Evolutionary conservation across 2,113 vertebrate species (phyloP).

Genomic region (Pipa parva): DNA sequence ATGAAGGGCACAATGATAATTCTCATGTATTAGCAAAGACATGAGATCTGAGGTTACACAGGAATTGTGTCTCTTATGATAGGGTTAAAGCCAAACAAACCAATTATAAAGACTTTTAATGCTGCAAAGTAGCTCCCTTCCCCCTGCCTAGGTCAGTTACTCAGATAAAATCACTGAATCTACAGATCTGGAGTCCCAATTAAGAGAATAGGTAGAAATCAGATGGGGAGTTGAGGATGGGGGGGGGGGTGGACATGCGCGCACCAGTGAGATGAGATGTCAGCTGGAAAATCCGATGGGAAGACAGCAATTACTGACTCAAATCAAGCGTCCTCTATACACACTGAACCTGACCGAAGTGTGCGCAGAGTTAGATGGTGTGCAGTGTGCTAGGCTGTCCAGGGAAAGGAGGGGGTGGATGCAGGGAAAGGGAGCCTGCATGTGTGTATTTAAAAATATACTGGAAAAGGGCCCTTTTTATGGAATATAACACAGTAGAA

Average conservation of each 20-base stretch:
- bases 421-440: not conserved
- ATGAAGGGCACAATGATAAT: no score
- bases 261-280: constrained; percentile 40
- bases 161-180: constrained; percentile 42
- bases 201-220: constrained; percentile 42
- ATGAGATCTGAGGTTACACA: not conserved
- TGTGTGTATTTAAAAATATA: no score
- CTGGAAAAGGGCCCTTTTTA: no score
- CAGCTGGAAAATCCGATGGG: constrained; percentile 43
- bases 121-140: constrained; percentile 31
- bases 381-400: not conserved
- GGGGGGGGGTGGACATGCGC: constrained; percentile 4
- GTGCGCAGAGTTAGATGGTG: constrained; percentile 33
- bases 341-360: constrained; percentile 36
- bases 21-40: no score
- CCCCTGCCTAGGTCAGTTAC: constrained; percentile 34
- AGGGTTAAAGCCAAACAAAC: constrained; percentile 35
- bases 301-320: constrained; percentile 43
- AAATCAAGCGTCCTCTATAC: constrained; percentile 40
- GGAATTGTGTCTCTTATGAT: not conserved
- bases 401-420: not conserved
- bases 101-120: constrained; percentile 38
- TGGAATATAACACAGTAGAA: no score
- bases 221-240: constrained; percentile 28
- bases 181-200: constrained; percentile 42